These are phyloP conservation scores for Alca torda DNA, from an alignment of 2,797 vertebrate species.

Conservation along the genomic window DNA sequence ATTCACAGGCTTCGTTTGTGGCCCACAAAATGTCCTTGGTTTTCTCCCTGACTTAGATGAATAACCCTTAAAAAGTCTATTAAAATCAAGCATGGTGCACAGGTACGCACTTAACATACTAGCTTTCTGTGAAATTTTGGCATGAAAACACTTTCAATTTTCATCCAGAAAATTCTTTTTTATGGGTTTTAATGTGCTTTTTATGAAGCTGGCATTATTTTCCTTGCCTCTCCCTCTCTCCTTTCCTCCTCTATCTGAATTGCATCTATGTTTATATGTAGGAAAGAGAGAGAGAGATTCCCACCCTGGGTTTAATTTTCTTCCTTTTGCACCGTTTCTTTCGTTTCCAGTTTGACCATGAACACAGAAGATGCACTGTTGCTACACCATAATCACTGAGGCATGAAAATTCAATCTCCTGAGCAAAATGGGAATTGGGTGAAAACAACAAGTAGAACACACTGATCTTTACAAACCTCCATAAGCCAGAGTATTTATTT, in stretches of 20 bases:
- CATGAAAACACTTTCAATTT: background rate
- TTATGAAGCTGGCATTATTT: background rate
- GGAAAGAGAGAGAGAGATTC: background rate
- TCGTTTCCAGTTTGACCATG: background rate
- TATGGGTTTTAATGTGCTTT: background rate
- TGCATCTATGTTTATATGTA: background rate
- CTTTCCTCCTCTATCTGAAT: background rate
- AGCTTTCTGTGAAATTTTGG: background rate
- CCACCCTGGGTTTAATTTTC: background rate
- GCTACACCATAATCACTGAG: background rate
- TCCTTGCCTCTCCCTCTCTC: background rate
- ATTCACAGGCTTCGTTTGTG: background rate
- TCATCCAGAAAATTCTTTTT: background rate
- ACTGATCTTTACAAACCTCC: background rate
- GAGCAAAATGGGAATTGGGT: background rate
- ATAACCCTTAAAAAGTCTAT: background rate
- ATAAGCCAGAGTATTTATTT: background rate
- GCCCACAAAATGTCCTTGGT: background rate
- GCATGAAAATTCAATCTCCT: background rate
- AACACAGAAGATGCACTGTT: background rate
- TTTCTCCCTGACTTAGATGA: background rate
- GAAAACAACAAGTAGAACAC: background rate
- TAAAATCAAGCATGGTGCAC: background rate
- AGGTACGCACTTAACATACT: background rate
- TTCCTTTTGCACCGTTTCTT: background rate